Percentiles rank a stretch among this genome's conserved stretches.
Evolutionary conservation across 2,888 invertebrate species (phyloP).

Genomic region (Bedellia somnulentella): DNA sequence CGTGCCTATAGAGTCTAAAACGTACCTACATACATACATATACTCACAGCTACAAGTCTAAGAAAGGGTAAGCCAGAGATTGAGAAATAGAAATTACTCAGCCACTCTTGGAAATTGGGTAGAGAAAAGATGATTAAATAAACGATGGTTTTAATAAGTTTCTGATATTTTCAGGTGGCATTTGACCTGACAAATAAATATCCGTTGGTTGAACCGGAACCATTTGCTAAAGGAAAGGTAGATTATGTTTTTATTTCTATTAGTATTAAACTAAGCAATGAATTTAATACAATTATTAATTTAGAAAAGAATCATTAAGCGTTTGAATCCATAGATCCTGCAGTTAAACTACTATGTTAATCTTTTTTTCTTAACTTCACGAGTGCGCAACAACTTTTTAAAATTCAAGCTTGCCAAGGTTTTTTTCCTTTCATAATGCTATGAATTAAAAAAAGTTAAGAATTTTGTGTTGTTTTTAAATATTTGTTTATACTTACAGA

Average conservation of each 20-base stretch:
- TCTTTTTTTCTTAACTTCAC: not conserved
- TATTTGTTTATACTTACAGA: no score
- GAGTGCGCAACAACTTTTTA: not conserved
- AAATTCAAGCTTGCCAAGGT: not conserved
- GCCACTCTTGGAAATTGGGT: not conserved
- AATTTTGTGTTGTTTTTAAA: no score
- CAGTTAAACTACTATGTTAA: not conserved
- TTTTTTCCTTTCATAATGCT: not conserved
- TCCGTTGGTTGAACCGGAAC: constrained; percentile 83
- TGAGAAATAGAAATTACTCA: not conserved
- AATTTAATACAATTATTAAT: not conserved
- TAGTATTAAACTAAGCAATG: not conserved
- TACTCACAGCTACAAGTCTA: not conserved
- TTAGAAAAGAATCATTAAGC: not conserved
- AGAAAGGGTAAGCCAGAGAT: not conserved
- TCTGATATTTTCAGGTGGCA: constrained; percentile 61
- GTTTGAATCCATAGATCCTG: not conserved
- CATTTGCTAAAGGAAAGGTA: constrained; percentile 80
- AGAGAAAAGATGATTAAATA: not conserved
- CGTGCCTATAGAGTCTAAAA: no score
- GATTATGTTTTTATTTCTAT: constrained; percentile 14
- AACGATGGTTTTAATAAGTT: not conserved
- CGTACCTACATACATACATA: no score
- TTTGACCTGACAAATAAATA: constrained; percentile 87
- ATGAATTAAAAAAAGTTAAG: no score